Percentiles rank a stretch among this genome's conserved stretches.
phyloP scores from a whole-genome alignment of 2,888 invertebrate species.

The Pristionchus fissidentatus region DNA sequence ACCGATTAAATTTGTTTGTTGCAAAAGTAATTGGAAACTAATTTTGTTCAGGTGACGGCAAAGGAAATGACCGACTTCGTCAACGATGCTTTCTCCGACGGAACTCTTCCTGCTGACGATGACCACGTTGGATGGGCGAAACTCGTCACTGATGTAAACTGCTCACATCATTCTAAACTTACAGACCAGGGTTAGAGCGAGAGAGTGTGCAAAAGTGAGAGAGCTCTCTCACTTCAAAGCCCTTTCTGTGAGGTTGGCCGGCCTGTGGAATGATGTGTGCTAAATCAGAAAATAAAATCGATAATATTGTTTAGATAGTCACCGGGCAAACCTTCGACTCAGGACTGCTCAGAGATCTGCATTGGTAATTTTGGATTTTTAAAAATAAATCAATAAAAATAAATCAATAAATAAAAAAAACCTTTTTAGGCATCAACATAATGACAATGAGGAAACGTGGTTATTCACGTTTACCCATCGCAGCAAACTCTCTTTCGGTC shows the following conservation, averaged over 20 bases:
- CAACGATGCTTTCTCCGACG: not conserved
- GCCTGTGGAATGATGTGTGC: too few species aligned
- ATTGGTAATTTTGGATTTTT: not conserved
- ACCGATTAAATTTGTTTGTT: not conserved
- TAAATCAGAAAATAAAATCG: not conserved
- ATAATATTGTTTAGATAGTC: not conserved
- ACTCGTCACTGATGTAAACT: not conserved
- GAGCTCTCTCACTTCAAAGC: too few species aligned
- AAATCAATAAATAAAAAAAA: too few species aligned
- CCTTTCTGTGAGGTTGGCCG: too few species aligned
- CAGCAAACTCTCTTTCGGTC: not conserved
- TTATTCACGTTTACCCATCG: not conserved
- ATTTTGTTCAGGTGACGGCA: not conserved
- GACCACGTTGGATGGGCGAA: constrained; percentile 3
- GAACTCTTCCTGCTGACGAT: not conserved
- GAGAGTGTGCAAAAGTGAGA: too few species aligned
- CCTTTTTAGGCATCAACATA: not conserved
- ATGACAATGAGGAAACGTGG: not conserved
- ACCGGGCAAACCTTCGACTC: not conserved
- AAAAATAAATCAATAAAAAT: not conserved
- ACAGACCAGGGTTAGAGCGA: not conserved
- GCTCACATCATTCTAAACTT: too few species aligned
- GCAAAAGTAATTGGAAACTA: not conserved
- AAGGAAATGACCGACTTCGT: not conserved
- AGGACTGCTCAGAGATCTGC: not conserved